These are phyloP conservation scores for Metaphire vulgaris DNA, from an alignment of 1,140 invertebrate species.

Conservation along the genomic window DNA sequence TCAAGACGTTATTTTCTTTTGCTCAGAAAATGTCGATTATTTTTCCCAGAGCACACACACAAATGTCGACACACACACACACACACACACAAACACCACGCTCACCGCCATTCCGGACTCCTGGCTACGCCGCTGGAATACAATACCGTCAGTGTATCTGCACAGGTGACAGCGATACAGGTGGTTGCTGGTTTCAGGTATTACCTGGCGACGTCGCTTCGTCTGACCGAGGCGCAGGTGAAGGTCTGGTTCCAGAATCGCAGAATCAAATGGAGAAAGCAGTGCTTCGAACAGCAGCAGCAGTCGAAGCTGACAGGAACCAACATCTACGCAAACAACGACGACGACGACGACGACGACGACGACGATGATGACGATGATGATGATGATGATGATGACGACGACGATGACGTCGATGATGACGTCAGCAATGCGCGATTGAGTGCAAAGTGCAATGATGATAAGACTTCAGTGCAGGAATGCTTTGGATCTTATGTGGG, in stretches of 20 bases:
- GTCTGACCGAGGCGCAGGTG: constrained; percentile 60
- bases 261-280: constrained; percentile 90
- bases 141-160: no score
- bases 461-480: neutral
- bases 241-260: constrained; percentile 98
- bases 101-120: no score
- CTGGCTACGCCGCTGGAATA: no score
- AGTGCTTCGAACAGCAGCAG: constrained; percentile 80
- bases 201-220: constrained; percentile 47
- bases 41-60: no score
- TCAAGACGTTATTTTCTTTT: no score
- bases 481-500: neutral
- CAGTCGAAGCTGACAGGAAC: constrained; percentile 72
- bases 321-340: constrained; percentile 35
- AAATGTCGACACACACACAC: no score
- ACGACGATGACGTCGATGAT: neutral
- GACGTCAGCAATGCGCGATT: neutral
- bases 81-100: no score
- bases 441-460: neutral
- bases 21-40: no score
- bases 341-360: constrained; percentile 32
- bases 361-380: constrained; percentile 33
- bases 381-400: constrained; percentile 18
- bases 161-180: no score
- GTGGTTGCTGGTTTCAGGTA: no score